Percentiles rank a stretch among this genome's conserved stretches.
Conservation (phyloP, 2,797 vertebrate species). For the Limnodromus scolopaceus region DNA sequence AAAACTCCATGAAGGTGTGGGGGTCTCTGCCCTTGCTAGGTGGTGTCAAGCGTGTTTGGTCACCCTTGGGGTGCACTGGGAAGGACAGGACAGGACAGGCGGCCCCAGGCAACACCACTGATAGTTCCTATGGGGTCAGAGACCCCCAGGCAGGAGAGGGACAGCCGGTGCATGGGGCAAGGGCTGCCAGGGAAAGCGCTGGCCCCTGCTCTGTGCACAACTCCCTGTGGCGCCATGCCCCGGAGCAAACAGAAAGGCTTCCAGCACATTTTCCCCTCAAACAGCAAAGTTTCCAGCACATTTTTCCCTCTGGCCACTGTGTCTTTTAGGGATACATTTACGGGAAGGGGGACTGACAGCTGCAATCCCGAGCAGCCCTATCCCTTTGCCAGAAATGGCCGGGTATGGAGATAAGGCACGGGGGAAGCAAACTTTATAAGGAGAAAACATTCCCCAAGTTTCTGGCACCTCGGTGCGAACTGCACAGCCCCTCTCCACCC, state of each 20-base stretch:
- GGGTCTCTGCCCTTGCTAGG: not conserved
- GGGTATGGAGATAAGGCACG: not conserved
- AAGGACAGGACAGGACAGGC: fast-evolving
- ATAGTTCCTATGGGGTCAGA: not conserved
- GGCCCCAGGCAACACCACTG: not conserved
- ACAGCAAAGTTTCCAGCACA: not conserved
- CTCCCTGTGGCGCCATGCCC: fast-evolving
- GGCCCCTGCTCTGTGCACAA: not conserved
- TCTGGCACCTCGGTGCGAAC: not conserved
- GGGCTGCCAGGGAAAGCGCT: not conserved
- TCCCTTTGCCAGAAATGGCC: not conserved
- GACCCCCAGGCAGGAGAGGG: not conserved
- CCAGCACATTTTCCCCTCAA: not conserved
- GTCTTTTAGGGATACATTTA: not conserved
- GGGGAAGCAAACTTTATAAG: slow-evolving; percentile 46
- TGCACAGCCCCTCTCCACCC: not conserved
- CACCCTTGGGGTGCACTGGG: not conserved
- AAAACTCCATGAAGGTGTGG: too few species aligned
- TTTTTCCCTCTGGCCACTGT: not conserved
- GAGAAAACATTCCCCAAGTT: slow-evolving; percentile 3
- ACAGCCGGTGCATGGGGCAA: fast-evolving
- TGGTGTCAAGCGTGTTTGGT: fast-evolving
- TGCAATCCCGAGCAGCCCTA: not conserved
- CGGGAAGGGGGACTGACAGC: not conserved
- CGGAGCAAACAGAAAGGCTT: not conserved